Conservation (phyloP, 1,140 invertebrate genomes). For the Mylabris phalerata region DNA sequence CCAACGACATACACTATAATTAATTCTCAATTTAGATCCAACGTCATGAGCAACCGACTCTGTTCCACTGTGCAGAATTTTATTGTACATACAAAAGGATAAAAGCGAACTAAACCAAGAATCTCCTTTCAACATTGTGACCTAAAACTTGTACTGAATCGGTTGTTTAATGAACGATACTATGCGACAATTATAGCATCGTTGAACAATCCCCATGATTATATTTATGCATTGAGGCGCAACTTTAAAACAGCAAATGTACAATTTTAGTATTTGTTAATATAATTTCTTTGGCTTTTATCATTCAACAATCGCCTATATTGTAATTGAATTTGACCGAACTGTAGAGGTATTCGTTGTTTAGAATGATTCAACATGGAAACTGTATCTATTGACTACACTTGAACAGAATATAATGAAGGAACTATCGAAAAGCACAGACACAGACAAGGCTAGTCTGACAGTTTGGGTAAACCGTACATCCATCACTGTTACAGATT, state of each 20-base stretch:
- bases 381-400: conserved; percentile 3
- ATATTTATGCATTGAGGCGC: too few relatives aligned
- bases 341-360: too few relatives aligned
- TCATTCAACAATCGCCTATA: conserved; percentile 1
- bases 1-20: conserved; percentile 9
- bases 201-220: too few relatives aligned
- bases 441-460: conserved; percentile 2
- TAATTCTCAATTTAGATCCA: conserved; percentile 4
- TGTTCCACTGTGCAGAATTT: too few relatives aligned
- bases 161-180: not conserved
- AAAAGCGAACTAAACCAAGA: too few relatives aligned
- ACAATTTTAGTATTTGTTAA: too few relatives aligned
- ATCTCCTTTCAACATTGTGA: too few relatives aligned
- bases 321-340: too few relatives aligned
- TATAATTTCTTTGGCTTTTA: not conserved
- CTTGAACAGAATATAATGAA: conserved; percentile 13
- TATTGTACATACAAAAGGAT: too few relatives aligned
- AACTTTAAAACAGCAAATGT: too few relatives aligned
- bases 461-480: conserved; percentile 29
- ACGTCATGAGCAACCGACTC: not conserved
- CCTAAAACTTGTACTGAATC: too few relatives aligned
- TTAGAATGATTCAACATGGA: not conserved
- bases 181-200: not conserved
- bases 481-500: conserved; percentile 36
- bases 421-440: conserved; percentile 15